Evolutionary conservation across 1,140 invertebrate genomes (phyloP), one percentile per base, ranked within the genome.

Genomic region (Nixonia krombeini): DNA sequence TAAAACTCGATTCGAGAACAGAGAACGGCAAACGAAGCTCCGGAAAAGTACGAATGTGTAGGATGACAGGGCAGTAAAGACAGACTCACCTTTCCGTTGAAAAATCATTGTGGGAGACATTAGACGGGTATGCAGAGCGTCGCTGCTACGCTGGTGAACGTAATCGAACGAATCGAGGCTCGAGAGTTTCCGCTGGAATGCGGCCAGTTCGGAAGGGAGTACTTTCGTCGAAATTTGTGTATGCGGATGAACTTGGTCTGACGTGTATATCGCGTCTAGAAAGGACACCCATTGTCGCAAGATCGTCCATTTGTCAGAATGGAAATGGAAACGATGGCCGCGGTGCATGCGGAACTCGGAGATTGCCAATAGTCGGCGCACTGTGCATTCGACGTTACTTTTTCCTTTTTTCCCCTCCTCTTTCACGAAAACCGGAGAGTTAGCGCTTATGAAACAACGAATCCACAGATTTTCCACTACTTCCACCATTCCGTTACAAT

Each of bases 201-300:
- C 29, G 53, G 74, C 75, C 75, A 80, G 73, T 73, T 76, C 67
- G 74, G 69, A 76, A 76, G 63, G 62, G 61, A 75, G 69, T 72
- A 70, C 75, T 80, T 76, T 78, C 73, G 65, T 69, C 50, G 67
- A 69, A 77, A 75, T 75, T 77, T 77, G 75, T 77, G 66, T 72
- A 77, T 62, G 62, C 62, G 49, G 64, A 67, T 63, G 66, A 72
- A 62, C 53, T 35, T 69, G 52, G 47, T 59, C 56, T 64, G 63
- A 71, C 57, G 57, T 71, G 68, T 74, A 71, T 74, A 71, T 73
- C 68, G 65, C 44, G 46, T 51, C 46, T 42, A 71, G 49, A 71
- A 64, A 59, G 62, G 63, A 66, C 72, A 73, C 69, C 74, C 69
- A 74, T 77, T 79, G 73, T 76, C 68, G 70, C 63, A 67, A 62